Conservation (phyloP, 2,797 vertebrate genomes). For the Semotilus atromaculatus region DNA sequence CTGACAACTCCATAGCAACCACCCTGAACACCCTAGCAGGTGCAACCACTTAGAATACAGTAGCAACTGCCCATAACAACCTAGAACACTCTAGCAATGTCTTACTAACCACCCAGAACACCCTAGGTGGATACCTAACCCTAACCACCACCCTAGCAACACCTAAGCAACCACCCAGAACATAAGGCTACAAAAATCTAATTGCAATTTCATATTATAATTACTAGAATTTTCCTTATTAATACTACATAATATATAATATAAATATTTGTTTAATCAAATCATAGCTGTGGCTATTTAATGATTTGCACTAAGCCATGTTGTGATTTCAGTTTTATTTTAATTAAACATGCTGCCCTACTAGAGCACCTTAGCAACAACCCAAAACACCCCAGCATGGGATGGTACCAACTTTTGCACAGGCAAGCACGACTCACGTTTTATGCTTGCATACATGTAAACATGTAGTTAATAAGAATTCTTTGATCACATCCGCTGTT, state of each 20-base stretch:
- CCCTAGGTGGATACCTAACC: background rate
- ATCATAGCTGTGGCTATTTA: too few species aligned
- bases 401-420: background rate
- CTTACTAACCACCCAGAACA: background rate
- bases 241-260: background rate
- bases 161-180: background rate
- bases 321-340: background rate
- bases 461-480: background rate
- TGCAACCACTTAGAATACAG: background rate
- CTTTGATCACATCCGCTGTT: background rate
- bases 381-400: background rate
- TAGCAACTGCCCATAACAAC: background rate
- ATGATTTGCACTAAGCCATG: background rate
- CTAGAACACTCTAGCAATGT: background rate
- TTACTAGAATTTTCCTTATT: background rate
- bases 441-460: background rate
- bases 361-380: background rate
- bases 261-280: too few species aligned
- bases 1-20: background rate
- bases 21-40: background rate
- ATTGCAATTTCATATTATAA: background rate
- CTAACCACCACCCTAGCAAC: background rate
- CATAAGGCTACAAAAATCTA: background rate
- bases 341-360: background rate
- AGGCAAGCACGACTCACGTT: background rate